These are phyloP conservation scores for Chionodraco myersi DNA, from an alignment of 2,113 vertebrate genomes.

Conservation along the genomic window DNA sequence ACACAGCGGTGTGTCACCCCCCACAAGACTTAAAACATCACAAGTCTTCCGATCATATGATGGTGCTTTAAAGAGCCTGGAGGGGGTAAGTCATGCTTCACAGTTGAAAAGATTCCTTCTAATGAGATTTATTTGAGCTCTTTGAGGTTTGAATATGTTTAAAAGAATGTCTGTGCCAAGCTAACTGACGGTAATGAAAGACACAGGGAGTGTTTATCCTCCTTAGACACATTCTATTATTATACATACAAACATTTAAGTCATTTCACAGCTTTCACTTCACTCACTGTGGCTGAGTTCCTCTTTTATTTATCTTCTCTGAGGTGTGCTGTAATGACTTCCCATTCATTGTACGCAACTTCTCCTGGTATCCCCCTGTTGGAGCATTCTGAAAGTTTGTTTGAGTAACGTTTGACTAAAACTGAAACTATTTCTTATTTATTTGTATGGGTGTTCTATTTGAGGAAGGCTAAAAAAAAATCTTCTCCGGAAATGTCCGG, in stretches of 20 bases:
- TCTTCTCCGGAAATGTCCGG: neutral
- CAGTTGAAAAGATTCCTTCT: conserved; percentile 24
- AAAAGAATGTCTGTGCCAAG: neutral
- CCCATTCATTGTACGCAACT: conserved; percentile 19
- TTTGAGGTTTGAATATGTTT: conserved; percentile 7
- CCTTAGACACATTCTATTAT: neutral
- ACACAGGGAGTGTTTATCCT: neutral
- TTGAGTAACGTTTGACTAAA: neutral
- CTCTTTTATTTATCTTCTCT: conserved; percentile 24
- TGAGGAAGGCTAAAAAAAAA: neutral
- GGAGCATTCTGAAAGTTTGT: neutral
- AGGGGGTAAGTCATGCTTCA: conserved; percentile 73
- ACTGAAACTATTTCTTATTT: conserved; percentile 12
- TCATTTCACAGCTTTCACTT: conserved; percentile 33
- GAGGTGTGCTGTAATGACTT: conserved; percentile 12
- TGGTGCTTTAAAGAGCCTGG: conserved; percentile 58
- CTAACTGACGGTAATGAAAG: neutral
- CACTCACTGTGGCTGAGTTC: neutral
- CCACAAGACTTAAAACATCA: conserved; percentile 56
- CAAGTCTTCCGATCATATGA: conserved; percentile 70
- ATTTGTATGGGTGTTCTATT: neutral
- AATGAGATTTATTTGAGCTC: conserved; percentile 12
- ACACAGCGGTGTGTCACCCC: conserved; percentile 37
- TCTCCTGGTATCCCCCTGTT: neutral
- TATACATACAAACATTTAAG: neutral